These are phyloP conservation scores for Solenopsis invicta DNA, from an alignment of 1,140 invertebrate genomes.

Conservation along the genomic window DNA sequence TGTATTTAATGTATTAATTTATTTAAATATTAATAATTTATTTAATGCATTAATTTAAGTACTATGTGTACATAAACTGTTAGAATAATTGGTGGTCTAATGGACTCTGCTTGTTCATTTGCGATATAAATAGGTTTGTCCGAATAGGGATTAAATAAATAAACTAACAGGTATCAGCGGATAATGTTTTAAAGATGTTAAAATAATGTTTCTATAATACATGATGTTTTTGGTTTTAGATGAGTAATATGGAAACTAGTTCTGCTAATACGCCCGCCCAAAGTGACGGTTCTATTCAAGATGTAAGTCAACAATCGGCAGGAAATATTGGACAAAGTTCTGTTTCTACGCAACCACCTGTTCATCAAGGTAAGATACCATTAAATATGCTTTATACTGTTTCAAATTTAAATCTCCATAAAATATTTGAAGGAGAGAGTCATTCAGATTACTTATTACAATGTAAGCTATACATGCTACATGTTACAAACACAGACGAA, in stretches of 20 bases:
- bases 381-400: not conserved
- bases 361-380: slow-evolving; percentile 83
- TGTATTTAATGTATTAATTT: no score
- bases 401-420: slow-evolving; percentile 9
- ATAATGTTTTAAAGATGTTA: slow-evolving; percentile 3
- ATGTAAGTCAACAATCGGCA: slow-evolving; percentile 82
- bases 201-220: slow-evolving; percentile 3
- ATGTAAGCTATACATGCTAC: slow-evolving; percentile 10
- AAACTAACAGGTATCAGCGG: not conserved
- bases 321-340: slow-evolving; percentile 81
- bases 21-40: no score
- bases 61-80: no score
- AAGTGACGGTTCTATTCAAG: slow-evolving; percentile 83
- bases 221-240: slow-evolving; percentile 71
- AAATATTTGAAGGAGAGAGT: slow-evolving; percentile 17
- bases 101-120: no score
- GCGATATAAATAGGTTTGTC: no score
- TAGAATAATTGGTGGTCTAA: no score
- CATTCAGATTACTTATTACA: slow-evolving; percentile 11
- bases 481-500: slow-evolving; percentile 17
- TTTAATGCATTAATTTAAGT: no score
- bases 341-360: slow-evolving; percentile 80
- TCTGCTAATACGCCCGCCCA: slow-evolving; percentile 82
- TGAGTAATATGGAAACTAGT: slow-evolving; percentile 85
- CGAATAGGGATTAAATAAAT: no score